Evolutionary conservation across 2,797 vertebrate genomes (phyloP), one percentile per base, ranked within the genome.

Genomic region (Falco novaeseelandiae): DNA sequence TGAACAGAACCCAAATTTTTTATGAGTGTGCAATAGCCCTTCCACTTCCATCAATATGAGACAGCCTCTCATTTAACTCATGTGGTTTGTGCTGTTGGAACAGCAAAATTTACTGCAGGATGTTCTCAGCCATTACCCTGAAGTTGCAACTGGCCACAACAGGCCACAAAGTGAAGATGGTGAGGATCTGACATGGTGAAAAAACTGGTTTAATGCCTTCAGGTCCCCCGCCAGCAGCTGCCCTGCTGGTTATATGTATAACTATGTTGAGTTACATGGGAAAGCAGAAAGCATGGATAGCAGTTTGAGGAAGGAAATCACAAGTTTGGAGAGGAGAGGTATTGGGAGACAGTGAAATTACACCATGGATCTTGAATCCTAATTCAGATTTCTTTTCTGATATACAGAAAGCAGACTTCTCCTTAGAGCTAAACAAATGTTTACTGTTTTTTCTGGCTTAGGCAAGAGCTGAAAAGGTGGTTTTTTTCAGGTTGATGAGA

Each of bases 171-270:
- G 63, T 21, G 12, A 87, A 80, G n/a, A 57, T 2, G 32, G 9
- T 34, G 18, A 57, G 10, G 26, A 55, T 30, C 3, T 30, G n/a
- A 49, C 0, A 2, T 30, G 16, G 26, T 3, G 2, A 71, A 89
- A 83, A 88, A 21, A 14, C 23, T 63, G 5, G 3, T 87, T 58
- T 52, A 62, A 74, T 14, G 18, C 7, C 22, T 49, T 57, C n/a
- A 44, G 27, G 25, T 54, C 17, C 54, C 32, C 25, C 7, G 10
- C 38, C 27, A 49, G 59, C 20, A 66, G 54, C 36, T 80, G n/a
- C 65, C 48, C 40, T 58, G 27, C 10, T 34, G 27, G 14, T 76
- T 70, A 30, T 15, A 51, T 10, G 34, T 23, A 13, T 16, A n/a
- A 16, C 26, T 46, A 25, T 4, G 12, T 11, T 19, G 34, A 62